These are phyloP conservation scores for Acanthoscelides obtectus DNA, from an alignment of 2,888 invertebrate species.

Conservation along the genomic window DNA sequence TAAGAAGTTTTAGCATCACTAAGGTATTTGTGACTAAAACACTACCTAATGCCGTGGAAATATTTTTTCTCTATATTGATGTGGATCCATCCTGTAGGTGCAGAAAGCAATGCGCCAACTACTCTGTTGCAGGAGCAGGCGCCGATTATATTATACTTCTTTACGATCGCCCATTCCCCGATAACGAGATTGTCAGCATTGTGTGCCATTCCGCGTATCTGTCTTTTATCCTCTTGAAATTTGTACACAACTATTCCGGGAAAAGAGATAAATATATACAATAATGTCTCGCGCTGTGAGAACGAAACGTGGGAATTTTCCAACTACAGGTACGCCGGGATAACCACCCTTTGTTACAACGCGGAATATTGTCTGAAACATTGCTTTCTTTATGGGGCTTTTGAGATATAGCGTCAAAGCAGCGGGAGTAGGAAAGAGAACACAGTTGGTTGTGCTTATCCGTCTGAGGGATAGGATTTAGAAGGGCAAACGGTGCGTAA, in stretches of 20 bases:
- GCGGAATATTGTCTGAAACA: not conserved
- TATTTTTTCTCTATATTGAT: too few species aligned
- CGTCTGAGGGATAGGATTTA: too few species aligned
- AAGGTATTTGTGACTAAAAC: too few species aligned
- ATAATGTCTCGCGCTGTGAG: not conserved
- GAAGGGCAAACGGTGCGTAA: too few species aligned
- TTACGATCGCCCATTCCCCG: not conserved
- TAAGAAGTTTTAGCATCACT: too few species aligned
- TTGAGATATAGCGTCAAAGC: not conserved
- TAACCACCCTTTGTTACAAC: not conserved
- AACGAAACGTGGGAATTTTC: not conserved
- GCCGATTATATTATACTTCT: not conserved
- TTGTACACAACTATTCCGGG: not conserved
- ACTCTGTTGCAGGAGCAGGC: not conserved
- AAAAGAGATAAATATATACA: not conserved
- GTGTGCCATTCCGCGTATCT: not conserved
- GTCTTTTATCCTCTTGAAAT: not conserved
- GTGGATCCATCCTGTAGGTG: not conserved
- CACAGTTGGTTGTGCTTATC: not conserved
- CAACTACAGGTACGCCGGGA: not conserved
- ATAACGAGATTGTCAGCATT: not conserved
- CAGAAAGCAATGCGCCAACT: not conserved
- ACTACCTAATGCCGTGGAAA: too few species aligned
- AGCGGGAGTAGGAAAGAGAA: not conserved
- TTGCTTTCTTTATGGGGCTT: not conserved